Evolutionary conservation across 2,888 invertebrate genomes (phyloP), one percentile per base, ranked within the genome.

Genomic region (Aphrophora alni): DNA sequence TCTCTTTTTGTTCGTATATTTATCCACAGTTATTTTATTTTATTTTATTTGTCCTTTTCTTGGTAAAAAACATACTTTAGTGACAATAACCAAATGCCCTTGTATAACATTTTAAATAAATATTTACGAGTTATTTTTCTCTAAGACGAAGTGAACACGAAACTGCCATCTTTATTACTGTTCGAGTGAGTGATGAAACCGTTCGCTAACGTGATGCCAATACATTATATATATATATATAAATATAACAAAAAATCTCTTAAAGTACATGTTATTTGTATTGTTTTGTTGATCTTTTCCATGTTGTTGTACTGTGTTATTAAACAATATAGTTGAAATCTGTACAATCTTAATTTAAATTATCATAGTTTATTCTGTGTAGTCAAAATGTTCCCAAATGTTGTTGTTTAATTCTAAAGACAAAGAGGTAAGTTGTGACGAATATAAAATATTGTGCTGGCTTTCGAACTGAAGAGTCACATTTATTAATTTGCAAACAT

Each of bases 21-120:
- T 5, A 10, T 59, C 21, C 38, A 80, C 69, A 27, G 27, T 33
- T 73, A 28, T 27, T 69, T 71, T 76, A 59, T 75, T 44, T 28
- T 71, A 44, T 78, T 75, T 75, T 21, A 70, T 59, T 81, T 72
- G 33, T 73, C 71, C 75, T 25, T 33, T 33, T 33, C 33, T 74
- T 70, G 38, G 71, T 80, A 80, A 71, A 70, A n/a, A 33, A 76
- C 75, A 83, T 80, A 78, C 80, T 80, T 83, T 83, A 83, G 82
- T 83, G 83, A 83, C 83, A 83, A 83, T 83, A 83, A 83, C 80
- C 82, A 77, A 78, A 78, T 38, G 73, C 38, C 75, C 75, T 51
- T 75, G 59, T 59, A 59, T 21, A 33, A 28, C 76, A 73, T 80
- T 82, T 71, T 44, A 14, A 44, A 44, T 44, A 17, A 44, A 17